Conservation (phyloP, 2,113 vertebrate species). For the Benitochromis conjunctus region DNA sequence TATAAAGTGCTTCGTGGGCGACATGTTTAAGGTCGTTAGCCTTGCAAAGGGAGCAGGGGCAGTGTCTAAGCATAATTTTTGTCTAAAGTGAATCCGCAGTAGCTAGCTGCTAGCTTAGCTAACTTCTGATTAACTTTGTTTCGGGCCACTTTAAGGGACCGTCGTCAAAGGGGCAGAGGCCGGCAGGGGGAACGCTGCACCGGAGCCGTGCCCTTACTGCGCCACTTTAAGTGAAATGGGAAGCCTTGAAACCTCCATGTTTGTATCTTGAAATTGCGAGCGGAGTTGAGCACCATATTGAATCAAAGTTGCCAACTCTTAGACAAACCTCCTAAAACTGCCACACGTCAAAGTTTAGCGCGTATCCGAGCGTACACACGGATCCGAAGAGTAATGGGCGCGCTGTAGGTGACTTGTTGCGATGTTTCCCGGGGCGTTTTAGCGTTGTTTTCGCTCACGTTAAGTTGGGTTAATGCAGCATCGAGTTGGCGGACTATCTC, state of each 20-base stretch:
- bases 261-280: constrained; percentile 80
- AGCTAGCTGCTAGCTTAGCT: neutral
- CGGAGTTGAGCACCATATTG: constrained; percentile 78
- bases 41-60: neutral
- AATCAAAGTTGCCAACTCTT: constrained; percentile 72
- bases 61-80: neutral
- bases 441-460: neutral
- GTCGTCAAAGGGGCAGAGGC: neutral
- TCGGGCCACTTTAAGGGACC: constrained; percentile 37
- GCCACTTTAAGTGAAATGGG: constrained; percentile 75
- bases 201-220: constrained; percentile 1
- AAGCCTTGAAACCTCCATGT: constrained; percentile 82
- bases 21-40: neutral
- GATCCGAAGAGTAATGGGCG: neutral
- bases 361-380: neutral
- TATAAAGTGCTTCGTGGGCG: neutral
- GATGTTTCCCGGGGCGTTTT: constrained; percentile 8
- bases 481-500: constrained; percentile 16
- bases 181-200: neutral
- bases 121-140: constrained; percentile 30
- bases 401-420: constrained; percentile 6
- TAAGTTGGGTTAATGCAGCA: constrained; percentile 40
- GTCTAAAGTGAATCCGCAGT: neutral
- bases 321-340: constrained; percentile 30
- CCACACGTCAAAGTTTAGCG: neutral